phyloP scores from a whole-genome alignment of 2,797 vertebrate species.

The Microchirus variegatus region DNA sequence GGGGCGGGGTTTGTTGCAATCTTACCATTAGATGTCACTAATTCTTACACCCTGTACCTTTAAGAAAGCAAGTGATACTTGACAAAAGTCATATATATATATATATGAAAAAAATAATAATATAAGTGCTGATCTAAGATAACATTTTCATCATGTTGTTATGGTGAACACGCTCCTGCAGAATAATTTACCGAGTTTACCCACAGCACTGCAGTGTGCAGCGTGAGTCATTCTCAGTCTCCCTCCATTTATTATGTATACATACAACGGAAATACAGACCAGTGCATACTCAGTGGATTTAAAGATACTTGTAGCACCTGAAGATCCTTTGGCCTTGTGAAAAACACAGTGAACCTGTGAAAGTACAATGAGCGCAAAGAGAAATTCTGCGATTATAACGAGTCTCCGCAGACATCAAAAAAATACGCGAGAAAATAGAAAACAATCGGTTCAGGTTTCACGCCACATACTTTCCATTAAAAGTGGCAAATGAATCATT shows the following conservation, averaged over 20 bases:
- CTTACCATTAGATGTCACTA: too few species aligned
- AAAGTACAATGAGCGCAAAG: slow-evolving; percentile 47
- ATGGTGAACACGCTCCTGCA: background rate
- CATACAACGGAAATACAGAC: slow-evolving; percentile 35
- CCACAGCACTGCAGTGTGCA: slow-evolving; percentile 4
- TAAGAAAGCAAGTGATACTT: too few species aligned
- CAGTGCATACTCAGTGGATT: slow-evolving; percentile 42
- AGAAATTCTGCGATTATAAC: slow-evolving; percentile 50
- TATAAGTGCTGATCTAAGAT: background rate
- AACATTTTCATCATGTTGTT: slow-evolving; percentile 6
- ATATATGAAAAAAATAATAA: background rate
- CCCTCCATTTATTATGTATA: slow-evolving; percentile 60
- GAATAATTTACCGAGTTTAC: background rate
- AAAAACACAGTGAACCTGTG: slow-evolving; percentile 54
- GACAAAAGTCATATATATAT: too few species aligned
- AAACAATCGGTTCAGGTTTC: slow-evolving; percentile 55
- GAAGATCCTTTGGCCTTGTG: slow-evolving; percentile 46
- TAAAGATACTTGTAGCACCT: slow-evolving; percentile 53
- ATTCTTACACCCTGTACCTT: too few species aligned
- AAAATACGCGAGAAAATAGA: slow-evolving; percentile 48
- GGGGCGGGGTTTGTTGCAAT: too few species aligned
- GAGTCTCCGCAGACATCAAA: slow-evolving; percentile 63
- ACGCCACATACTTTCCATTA: slow-evolving; percentile 49
- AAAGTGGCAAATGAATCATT: slow-evolving; percentile 62
- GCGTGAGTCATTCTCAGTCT: slow-evolving; percentile 27